Percentiles rank a stretch among this genome's conserved stretches.
Conservation (phyloP, 2,113 vertebrate genomes). For the Stigmatopora nigra region DNA sequence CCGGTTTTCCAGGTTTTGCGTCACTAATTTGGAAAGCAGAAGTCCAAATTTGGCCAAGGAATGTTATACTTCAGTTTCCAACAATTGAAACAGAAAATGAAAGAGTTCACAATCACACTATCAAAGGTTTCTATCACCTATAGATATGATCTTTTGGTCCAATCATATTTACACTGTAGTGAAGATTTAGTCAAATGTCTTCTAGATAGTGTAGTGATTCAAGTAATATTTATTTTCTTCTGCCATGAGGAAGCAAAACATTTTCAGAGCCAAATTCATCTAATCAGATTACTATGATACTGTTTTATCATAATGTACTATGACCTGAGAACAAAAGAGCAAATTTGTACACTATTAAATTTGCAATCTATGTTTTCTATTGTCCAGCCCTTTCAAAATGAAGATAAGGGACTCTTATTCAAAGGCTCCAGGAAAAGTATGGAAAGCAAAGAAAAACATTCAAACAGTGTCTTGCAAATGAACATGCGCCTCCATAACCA, state of each 20-base stretch:
- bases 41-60: no score
- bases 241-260: not conserved
- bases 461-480: not conserved
- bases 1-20: no score
- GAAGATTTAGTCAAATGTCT: no score
- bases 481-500: not conserved
- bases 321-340: not conserved
- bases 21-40: no score
- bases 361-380: not conserved
- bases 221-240: not conserved
- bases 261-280: not conserved
- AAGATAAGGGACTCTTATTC: slow-evolving; percentile 1
- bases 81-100: no score
- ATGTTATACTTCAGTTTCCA: no score
- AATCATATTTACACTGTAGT: no score
- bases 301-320: not conserved
- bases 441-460: slow-evolving; percentile 1
- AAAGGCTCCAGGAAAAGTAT: not conserved
- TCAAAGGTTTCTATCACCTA: no score
- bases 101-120: no score
- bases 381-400: not conserved
- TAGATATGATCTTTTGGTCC: no score
- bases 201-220: no score
- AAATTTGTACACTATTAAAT: not conserved
- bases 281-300: not conserved